Evolutionary conservation across 2,888 invertebrate genomes (phyloP).

Genomic region (Calameuta idolon): DNA sequence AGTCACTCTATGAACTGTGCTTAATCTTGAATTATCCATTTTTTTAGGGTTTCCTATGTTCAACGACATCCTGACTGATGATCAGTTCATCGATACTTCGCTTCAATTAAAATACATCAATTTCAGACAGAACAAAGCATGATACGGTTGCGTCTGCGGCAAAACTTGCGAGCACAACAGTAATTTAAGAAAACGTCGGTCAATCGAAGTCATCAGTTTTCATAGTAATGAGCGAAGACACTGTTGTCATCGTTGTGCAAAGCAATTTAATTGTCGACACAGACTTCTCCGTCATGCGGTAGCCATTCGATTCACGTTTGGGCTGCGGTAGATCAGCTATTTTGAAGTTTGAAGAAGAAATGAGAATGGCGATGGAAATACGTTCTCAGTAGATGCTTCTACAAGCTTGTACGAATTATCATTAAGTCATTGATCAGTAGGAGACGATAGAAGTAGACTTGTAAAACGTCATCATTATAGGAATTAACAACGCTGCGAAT

Average conservation of each 20-base stretch:
- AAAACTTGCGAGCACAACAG: constrained; percentile 39
- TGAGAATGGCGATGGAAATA: background rate
- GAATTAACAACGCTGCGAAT: background rate
- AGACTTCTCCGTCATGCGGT: constrained; percentile 45
- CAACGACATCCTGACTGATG: background rate
- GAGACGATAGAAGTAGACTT: background rate
- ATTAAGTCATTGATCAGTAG: background rate
- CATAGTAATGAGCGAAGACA: constrained; percentile 39
- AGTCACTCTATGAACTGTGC: background rate
- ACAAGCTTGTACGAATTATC: background rate
- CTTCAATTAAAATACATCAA: background rate
- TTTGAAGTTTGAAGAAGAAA: background rate
- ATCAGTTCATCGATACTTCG: background rate
- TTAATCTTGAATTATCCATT: background rate
- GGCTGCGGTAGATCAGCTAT: background rate
- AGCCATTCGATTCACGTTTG: background rate
- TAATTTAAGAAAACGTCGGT: constrained; percentile 41
- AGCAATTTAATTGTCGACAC: constrained; percentile 51
- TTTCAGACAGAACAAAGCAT: too few species aligned
- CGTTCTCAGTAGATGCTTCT: background rate
- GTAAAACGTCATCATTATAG: background rate
- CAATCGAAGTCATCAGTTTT: constrained; percentile 36
- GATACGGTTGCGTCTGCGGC: constrained; percentile 32
- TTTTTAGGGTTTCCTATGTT: background rate
- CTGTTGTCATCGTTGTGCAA: constrained; percentile 47